A percentile compares a stretch with the other conserved stretches of the same genome.
Evolutionary conservation across 2,888 invertebrate genomes (phyloP).

Genomic region (Tipula helvola): DNA sequence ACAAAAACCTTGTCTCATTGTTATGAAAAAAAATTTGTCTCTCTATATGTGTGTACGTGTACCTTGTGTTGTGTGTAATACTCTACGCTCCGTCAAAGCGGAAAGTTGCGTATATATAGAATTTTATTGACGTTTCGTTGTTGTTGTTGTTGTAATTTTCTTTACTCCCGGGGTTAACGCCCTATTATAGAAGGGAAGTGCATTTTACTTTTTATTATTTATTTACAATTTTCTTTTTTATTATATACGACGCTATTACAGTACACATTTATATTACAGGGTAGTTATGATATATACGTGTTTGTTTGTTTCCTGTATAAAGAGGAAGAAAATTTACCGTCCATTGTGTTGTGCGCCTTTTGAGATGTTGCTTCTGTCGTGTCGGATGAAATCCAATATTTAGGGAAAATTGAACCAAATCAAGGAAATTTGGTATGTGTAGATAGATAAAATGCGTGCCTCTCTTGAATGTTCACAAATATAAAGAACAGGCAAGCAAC

Average conservation of each 20-base stretch:
- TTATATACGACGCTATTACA: background rate
- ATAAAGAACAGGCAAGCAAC: background rate
- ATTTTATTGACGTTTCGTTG: background rate
- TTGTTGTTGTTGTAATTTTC: background rate
- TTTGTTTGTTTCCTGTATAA: background rate
- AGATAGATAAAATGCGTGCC: background rate
- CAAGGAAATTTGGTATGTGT: background rate
- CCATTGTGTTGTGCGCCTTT: background rate
- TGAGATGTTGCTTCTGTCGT: background rate
- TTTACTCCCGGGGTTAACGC: background rate
- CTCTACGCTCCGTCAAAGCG: background rate
- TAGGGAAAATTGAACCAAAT: background rate
- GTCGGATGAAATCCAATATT: background rate
- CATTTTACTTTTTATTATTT: background rate
- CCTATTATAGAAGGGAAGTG: background rate
- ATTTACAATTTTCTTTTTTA: background rate
- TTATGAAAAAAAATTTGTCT: background rate
- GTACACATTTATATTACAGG: background rate
- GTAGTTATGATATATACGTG: background rate
- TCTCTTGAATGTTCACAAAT: background rate
- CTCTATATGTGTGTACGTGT: background rate
- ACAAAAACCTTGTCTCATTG: background rate
- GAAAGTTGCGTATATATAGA: conserved; percentile 4
- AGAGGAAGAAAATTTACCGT: background rate
- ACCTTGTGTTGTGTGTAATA: background rate